Percentiles rank a stretch among this genome's conserved stretches.
Evolutionary conservation across 2,113 vertebrate genomes (phyloP).

Genomic region (Phocoena phocoena): DNA sequence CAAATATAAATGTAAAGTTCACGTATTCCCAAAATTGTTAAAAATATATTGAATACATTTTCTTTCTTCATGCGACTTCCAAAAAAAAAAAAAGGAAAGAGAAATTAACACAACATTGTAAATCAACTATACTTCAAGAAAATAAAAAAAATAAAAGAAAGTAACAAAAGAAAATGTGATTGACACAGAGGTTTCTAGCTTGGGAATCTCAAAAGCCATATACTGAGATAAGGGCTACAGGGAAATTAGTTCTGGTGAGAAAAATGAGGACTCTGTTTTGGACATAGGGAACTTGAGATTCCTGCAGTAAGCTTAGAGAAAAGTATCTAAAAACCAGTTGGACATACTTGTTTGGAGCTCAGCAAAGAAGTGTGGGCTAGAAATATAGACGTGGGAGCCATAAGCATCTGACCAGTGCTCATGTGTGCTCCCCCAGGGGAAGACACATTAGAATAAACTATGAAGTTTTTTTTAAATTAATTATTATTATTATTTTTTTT

Average conservation of each 20-base stretch:
- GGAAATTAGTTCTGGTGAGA: background rate
- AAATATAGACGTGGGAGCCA: background rate
- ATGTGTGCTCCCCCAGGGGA: background rate
- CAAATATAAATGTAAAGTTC: background rate
- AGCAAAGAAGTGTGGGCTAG: background rate
- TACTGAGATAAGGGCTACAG: background rate
- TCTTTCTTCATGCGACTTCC: background rate
- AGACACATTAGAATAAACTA: background rate
- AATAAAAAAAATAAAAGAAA: background rate
- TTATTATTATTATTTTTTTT: no score
- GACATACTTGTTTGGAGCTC: background rate
- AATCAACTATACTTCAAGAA: background rate
- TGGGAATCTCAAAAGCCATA: background rate
- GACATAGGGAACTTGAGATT: background rate
- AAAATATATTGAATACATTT: background rate
- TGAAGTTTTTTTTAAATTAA: no score
- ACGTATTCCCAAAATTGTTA: background rate
- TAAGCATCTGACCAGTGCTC: background rate
- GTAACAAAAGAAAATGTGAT: background rate
- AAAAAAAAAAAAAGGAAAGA: background rate
- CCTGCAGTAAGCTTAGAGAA: background rate
- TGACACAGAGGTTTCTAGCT: background rate
- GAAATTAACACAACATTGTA: background rate
- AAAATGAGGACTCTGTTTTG: constrained; percentile 24
- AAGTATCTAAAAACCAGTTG: background rate